Base-by-base conservation (phyloP, 2,888 invertebrate species). In the Philonicus albiceps region DNA sequence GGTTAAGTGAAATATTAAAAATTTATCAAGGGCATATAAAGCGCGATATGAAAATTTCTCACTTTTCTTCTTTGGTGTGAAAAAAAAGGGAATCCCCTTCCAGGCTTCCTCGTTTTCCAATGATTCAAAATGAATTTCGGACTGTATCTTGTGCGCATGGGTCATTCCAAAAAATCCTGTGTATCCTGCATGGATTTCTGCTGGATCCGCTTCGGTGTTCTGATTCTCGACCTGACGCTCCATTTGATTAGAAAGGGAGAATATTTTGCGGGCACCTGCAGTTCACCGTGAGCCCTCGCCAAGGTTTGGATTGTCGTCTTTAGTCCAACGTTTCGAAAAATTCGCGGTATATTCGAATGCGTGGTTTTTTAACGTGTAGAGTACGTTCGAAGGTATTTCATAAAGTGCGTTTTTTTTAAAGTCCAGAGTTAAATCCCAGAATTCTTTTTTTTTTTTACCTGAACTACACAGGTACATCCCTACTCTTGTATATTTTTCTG, bases 1-100 rank as follows among this genome's bases (percentile, higher is more conserved):
- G 31, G 31, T 74, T 74, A 74, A 74, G 74, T 34, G 74, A 74
- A 74, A 74, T 74, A 34, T 74, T 74, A 74, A 74, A 74, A 74
- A 74, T 34, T 74, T 74, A 74, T 74, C 74, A 74, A 74, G 74
- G 74, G 31, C 74, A 74, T 74, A 74, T 34, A 74, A 31, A 34
- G 30, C 16, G 64, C 64, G 64, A 64, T 64, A 64, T 27, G 64
- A 27, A 64, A 64, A 64, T 22, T 64, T 64, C 64, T 64, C 64
- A 64, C 64, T 64, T 64, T 64, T 64, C 64, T 64, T 64, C 19
- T 27, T 27, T 64, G 64, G 27, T 64, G 19, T 19, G 19, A 53
- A 19, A 13, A 40, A 40, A 40, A 43, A 64, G 2, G 27, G 27
- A 22, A 64, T 64, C 27, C 64, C 64, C 64, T 27, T 64, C 64